Percentiles rank a stretch among this genome's conserved stretches.
Evolutionary conservation across 1,140 invertebrate genomes (phyloP).

Genomic region (Galleria mellonella): DNA sequence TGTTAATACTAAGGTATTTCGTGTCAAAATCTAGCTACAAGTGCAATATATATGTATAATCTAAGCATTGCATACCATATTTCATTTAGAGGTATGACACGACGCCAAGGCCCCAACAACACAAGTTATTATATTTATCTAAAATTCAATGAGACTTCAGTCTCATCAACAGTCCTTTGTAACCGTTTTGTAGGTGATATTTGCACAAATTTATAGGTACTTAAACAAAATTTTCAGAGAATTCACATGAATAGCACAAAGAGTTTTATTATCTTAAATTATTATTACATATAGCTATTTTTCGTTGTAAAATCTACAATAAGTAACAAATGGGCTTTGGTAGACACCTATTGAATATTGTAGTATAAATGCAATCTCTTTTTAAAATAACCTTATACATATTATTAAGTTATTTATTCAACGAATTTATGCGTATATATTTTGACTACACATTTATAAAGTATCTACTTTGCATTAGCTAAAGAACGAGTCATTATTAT

Average conservation of each 20-base stretch:
- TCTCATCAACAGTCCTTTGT: too few relatives aligned
- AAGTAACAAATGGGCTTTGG: conserved; percentile 34
- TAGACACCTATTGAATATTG: not conserved
- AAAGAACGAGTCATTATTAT: conserved; percentile 17
- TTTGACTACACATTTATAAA: conserved; percentile 24
- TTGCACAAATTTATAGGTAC: too few relatives aligned
- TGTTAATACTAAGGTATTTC: conserved; percentile 33
- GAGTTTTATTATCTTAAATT: conserved; percentile 3
- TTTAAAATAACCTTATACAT: not conserved
- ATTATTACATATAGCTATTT: conserved; percentile 26
- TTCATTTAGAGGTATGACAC: conserved; percentile 9
- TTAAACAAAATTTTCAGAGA: too few relatives aligned
- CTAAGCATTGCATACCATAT: conserved; percentile 8
- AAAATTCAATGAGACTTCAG: not conserved
- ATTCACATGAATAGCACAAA: conserved; percentile 4
- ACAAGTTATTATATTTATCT: too few relatives aligned
- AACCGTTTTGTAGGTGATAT: too few relatives aligned
- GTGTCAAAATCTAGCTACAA: conserved; percentile 60
- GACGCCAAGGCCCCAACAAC: conserved; percentile 10
- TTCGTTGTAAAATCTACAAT: conserved; percentile 63
- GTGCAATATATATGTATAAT: conserved; percentile 31
- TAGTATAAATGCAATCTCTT: not conserved
- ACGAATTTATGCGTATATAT: conserved; percentile 6
- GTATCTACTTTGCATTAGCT: conserved; percentile 23
- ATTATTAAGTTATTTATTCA: not conserved